Percentiles rank a stretch among this genome's conserved stretches.
Evolutionary conservation across 2,888 invertebrate species (phyloP).

Genomic region (Sycophila texana): DNA sequence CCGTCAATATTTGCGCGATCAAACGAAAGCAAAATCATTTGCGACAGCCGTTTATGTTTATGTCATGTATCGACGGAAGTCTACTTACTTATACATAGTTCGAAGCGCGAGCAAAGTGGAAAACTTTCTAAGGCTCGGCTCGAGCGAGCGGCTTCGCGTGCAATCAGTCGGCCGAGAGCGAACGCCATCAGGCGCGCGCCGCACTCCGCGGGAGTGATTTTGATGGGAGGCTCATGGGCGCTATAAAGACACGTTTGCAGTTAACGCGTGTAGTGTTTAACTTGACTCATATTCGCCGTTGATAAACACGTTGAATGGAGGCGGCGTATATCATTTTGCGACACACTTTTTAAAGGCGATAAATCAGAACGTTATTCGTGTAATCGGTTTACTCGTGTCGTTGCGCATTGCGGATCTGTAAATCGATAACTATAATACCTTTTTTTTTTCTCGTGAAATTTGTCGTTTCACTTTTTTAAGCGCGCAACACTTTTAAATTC

Average conservation of each 20-base stretch:
- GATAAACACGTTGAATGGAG: too few relatives aligned
- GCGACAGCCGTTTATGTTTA: conserved; percentile 28
- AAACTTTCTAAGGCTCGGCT: conserved; percentile 42
- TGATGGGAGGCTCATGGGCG: too few relatives aligned
- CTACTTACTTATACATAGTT: background rate
- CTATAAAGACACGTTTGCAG: background rate
- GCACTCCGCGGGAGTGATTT: background rate
- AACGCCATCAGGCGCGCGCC: background rate
- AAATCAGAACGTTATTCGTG: background rate
- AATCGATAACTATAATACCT: conserved; percentile 1
- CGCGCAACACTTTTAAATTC: too few relatives aligned
- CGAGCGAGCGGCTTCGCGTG: background rate
- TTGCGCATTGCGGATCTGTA: conserved; percentile 3
- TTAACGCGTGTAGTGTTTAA: too few relatives aligned
- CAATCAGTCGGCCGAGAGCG: conserved; percentile 6
- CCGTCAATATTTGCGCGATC: background rate
- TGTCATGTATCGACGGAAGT: conserved; percentile 22
- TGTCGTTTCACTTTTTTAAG: background rate
- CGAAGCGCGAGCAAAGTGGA: conserved; percentile 24
- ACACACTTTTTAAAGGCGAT: too few relatives aligned
- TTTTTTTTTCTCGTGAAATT: too few relatives aligned
- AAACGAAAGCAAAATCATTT: conserved; percentile 36
- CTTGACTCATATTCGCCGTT: too few relatives aligned
- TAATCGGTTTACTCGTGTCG: conserved; percentile 17
- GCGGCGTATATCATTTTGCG: too few relatives aligned